Evolutionary conservation across 2,113 vertebrate species (phyloP), one percentile per base, ranked within the genome.

Genomic region (Grammomys dolichurus): DNA sequence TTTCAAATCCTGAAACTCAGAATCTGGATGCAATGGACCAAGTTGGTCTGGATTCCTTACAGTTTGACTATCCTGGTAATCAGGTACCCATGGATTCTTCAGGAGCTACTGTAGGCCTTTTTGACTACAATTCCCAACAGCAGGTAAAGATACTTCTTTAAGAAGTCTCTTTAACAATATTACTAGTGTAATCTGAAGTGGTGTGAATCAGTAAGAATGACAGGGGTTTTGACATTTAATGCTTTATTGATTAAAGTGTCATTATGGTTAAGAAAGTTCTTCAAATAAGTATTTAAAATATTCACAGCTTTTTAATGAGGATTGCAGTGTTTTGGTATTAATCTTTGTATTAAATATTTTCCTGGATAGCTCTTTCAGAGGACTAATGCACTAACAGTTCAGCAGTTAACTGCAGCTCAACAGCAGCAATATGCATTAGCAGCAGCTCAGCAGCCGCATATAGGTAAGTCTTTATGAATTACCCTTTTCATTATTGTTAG

Each of bases 21-120:
- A 99, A 98, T 98, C 99, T 99, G 99, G 99, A 99, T 94, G 99
- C 99, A 97, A 99, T 99, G 99, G 99, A 99, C 99, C 99, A 99
- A 98, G 99, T 99, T 63, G 99, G 99, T 80, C 98, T 99, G 96
- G 99, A 99, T 98, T 99, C 99, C 76, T 98, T 99, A 40, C 99
- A 99, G 97, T 99, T 99, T 98, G 99, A 99, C 98, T 99, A 99
- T 88, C 99, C 99, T 95, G 99, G 99, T 84, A 99, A 99, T 98
- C 99, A 99, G 98, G 99, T 99, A 97, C 99, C 99, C 96, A 99
- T 99, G 99, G 99, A 99, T 98, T 99, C 99, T 93, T 99, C 99
- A 9, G 99, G 99, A 98, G 99, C 99, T 96, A 98, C 99, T 92
- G 99, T 99, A 48, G 99, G 99, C 97, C 98, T 99, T 97, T 99